A percentile compares a stretch with the other conserved stretches of the same genome.
phyloP scores from a whole-genome alignment of 2,888 invertebrate species.

The Stramonita haemastoma region DNA sequence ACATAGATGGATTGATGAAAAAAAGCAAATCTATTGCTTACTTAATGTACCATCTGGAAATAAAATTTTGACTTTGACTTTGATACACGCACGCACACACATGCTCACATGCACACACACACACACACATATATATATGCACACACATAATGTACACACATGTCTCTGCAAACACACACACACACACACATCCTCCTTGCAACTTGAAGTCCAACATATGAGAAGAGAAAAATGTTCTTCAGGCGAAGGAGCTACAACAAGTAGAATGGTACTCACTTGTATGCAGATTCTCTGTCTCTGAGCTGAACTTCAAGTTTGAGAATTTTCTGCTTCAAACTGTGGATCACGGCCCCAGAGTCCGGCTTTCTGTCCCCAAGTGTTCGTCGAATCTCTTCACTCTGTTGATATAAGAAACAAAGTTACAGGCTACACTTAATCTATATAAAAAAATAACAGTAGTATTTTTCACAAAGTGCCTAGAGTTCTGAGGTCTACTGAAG shows the following conservation, averaged over 20 bases:
- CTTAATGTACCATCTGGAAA: no score
- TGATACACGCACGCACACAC: background rate
- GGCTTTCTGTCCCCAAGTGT: constrained; percentile 73
- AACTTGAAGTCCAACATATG: no score
- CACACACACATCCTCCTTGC: no score
- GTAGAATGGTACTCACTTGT: constrained; percentile 63
- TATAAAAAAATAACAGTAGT: background rate
- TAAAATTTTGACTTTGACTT: no score
- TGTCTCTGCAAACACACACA: no score
- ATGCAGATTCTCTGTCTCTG: constrained; percentile 72
- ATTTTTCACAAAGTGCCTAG: no score
- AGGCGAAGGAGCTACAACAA: background rate
- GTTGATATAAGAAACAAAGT: background rate
- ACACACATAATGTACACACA: background rate
- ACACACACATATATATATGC: background rate
- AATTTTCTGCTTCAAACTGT: constrained; percentile 76
- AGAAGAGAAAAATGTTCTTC: no score
- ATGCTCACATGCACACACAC: background rate
- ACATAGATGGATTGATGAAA: background rate
- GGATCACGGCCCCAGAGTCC: constrained; percentile 74
- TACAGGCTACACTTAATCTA: background rate
- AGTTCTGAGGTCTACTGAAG: no score
- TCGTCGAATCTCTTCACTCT: constrained; percentile 75
- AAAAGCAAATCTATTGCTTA: no score
- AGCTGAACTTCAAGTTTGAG: constrained; percentile 75